Percentiles rank a stretch among this genome's conserved stretches.
phyloP scores from a whole-genome alignment of 2,888 invertebrate genomes.

The Sesamia inferens region DNA sequence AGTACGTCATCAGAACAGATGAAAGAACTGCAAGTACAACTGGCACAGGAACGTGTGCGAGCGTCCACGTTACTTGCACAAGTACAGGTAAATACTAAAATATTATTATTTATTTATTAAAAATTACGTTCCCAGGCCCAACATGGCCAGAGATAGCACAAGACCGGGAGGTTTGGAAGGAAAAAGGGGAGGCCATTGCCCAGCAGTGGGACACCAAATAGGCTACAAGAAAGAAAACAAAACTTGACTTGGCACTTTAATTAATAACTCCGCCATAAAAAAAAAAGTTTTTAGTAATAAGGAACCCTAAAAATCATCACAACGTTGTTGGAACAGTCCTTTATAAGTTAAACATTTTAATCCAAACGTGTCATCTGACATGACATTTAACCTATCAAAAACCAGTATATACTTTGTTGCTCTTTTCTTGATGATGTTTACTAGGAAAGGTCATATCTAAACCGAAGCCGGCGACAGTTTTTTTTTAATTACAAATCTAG shows the following conservation, averaged over 20 bases:
- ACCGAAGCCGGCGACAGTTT: no score
- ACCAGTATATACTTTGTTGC: slow-evolving; percentile 17
- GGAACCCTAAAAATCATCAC: neutral
- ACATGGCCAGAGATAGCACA: no score
- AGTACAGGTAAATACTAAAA: slow-evolving; percentile 76
- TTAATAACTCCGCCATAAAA: neutral
- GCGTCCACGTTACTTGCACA: slow-evolving; percentile 77
- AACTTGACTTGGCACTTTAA: neutral
- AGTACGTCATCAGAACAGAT: slow-evolving; percentile 76
- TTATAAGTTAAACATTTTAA: neutral
- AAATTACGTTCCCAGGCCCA: neutral
- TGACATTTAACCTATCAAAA: slow-evolving; percentile 21
- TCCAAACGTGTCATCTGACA: neutral
- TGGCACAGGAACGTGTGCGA: slow-evolving; percentile 79
- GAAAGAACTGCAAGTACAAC: slow-evolving; percentile 79
- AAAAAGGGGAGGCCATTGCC: no score
- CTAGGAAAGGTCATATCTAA: neutral
- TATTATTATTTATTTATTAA: neutral
- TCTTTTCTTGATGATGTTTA: neutral
- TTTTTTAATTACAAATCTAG: no score
- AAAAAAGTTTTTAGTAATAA: no score
- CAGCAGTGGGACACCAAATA: no score
- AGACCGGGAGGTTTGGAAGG: no score
- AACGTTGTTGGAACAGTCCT: neutral
- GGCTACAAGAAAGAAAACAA: no score